phyloP scores from a whole-genome alignment of 1,140 invertebrate species.

The Cydia strobilella region DNA sequence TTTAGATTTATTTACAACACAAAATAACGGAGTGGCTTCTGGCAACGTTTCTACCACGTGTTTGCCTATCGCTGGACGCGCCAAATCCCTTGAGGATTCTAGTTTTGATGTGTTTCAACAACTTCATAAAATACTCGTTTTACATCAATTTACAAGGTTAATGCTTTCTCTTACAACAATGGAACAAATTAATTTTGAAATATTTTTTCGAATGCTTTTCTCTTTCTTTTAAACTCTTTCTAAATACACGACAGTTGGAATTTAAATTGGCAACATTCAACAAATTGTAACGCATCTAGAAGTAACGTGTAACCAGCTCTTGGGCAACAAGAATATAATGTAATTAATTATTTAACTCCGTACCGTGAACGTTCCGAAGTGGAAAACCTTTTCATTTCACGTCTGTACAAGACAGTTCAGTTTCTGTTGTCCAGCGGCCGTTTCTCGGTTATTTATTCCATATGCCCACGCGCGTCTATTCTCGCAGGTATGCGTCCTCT shows the following conservation, averaged over 20 bases:
- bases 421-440: neutral
- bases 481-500: conserved; percentile 3
- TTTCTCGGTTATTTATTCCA: neutral
- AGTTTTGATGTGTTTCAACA: neutral
- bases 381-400: neutral
- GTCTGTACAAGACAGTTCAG: neutral
- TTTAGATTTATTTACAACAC: too few relatives aligned
- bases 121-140: neutral
- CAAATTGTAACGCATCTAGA: too few relatives aligned
- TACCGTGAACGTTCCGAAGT: neutral
- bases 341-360: too few relatives aligned
- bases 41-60: conserved; percentile 5
- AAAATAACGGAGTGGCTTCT: neutral
- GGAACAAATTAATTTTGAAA: too few relatives aligned
- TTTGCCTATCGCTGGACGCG: neutral
- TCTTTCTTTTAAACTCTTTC: too few relatives aligned
- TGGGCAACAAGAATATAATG: too few relatives aligned
- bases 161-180: too few relatives aligned
- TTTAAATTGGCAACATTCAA: too few relatives aligned
- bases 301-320: too few relatives aligned
- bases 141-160: neutral
- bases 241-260: too few relatives aligned
- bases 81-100: neutral
- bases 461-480: neutral
- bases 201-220: too few relatives aligned